Evolutionary conservation across 2,113 vertebrate genomes (phyloP).

Genomic region (Edolisoma coerulescens): DNA sequence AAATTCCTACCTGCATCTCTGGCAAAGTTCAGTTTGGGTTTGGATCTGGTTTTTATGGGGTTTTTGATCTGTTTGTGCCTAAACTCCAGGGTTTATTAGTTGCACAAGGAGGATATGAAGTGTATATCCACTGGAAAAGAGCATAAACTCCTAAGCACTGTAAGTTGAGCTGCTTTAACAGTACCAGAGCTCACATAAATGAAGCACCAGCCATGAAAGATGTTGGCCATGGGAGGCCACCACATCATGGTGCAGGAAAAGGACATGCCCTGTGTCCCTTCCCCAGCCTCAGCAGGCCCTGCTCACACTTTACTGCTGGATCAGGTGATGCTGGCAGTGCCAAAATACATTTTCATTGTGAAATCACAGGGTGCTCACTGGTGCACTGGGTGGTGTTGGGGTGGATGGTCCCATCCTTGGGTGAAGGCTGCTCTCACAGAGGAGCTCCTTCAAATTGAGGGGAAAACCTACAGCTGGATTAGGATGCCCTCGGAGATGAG

Average conservation of each 20-base stretch:
- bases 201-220: not conserved
- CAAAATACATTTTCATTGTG: not conserved
- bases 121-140: not conserved
- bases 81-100: not conserved
- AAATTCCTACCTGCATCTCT: not conserved
- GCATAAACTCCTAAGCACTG: not conserved
- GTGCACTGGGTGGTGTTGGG: accelerated
- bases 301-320: not conserved
- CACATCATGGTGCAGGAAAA: accelerated
- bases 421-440: not conserved
- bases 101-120: not conserved
- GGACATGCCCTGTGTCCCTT: accelerated
- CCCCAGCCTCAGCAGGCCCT: accelerated
- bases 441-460: not conserved
- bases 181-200: not conserved
- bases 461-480: conserved; percentile 64
- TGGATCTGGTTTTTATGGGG: not conserved
- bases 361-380: not conserved
- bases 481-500: conserved; percentile 81
- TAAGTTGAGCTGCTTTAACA: not conserved
- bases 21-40: not conserved
- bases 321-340: accelerated
- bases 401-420: not conserved
- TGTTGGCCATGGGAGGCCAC: not conserved
- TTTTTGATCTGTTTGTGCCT: not conserved